phyloP scores from a whole-genome alignment of 2,797 vertebrate species.

The Myotis daubentonii region DNA sequence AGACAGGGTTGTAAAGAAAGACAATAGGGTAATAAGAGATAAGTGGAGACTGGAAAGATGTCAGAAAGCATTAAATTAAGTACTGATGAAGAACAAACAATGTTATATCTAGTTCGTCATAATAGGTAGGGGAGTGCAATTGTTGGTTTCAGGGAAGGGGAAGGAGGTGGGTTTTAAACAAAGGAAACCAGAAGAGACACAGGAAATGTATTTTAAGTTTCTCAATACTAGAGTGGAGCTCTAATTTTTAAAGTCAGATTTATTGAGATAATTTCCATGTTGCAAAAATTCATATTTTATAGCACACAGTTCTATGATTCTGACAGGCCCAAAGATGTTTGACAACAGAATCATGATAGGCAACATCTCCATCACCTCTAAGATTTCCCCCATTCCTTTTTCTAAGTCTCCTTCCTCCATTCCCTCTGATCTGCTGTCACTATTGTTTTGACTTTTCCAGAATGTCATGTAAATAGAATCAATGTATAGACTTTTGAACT shows the following conservation, averaged over 20 bases:
- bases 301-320: background rate
- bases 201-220: background rate
- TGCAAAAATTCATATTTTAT: background rate
- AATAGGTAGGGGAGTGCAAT: background rate
- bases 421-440: background rate
- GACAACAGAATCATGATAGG: background rate
- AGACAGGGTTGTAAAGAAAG: background rate
- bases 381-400: background rate
- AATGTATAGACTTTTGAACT: background rate
- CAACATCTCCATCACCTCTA: background rate
- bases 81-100: background rate
- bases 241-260: background rate
- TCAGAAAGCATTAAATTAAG: constrained; percentile 20
- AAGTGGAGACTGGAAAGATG: background rate
- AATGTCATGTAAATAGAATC: background rate
- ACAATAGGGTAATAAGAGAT: background rate
- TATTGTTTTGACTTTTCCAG: background rate
- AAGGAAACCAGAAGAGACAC: constrained; percentile 11
- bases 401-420: background rate
- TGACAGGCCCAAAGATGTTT: background rate
- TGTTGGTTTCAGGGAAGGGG: background rate
- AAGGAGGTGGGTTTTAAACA: background rate
- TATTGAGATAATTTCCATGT: background rate
- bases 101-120: background rate
- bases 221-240: background rate